Conservation (phyloP, 2,797 vertebrate genomes). For the Pachyuromys duprasi region DNA sequence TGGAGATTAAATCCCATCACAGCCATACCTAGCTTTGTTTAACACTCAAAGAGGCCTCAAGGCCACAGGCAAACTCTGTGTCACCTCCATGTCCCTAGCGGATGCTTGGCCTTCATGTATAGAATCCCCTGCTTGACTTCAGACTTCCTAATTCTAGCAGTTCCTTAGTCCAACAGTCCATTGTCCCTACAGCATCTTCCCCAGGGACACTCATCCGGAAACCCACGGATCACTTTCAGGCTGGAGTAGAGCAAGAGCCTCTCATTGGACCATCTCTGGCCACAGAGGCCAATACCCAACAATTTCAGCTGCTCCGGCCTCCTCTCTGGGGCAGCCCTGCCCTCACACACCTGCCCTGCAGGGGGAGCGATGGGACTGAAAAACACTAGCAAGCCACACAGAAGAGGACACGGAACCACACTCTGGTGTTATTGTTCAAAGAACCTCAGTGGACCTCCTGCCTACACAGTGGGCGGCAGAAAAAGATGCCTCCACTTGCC, state of each 20-base stretch:
- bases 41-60: background rate
- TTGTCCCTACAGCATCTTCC: background rate
- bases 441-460: background rate
- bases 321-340: background rate
- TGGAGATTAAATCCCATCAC: background rate
- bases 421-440: background rate
- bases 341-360: background rate
- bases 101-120: background rate
- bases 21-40: background rate
- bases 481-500: background rate
- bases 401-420: background rate
- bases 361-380: background rate
- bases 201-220: background rate
- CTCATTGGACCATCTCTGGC: background rate
- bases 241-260: background rate
- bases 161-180: background rate
- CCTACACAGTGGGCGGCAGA: too few species aligned
- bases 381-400: background rate
- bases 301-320: too few species aligned
- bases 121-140: background rate
- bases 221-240: background rate
- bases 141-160: background rate
- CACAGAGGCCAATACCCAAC: background rate
- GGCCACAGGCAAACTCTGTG: background rate
- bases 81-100: rapidly evolving